phyloP scores from a whole-genome alignment of 2,888 invertebrate species.

The Venusia cambrica region DNA sequence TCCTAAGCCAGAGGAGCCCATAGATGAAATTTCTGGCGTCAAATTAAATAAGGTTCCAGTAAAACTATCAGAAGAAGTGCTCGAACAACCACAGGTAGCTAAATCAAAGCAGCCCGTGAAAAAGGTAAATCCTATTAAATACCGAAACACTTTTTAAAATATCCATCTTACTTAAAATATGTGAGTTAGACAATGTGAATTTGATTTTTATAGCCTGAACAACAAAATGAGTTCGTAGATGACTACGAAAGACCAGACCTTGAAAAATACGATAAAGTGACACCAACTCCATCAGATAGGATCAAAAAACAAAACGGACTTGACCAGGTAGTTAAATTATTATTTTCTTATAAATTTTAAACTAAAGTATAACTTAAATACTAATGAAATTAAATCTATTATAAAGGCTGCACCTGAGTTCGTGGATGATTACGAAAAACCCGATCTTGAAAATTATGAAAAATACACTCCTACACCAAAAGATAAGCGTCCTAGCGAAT shows the following conservation, averaged over 20 bases:
- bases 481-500: slow-evolving; percentile 65
- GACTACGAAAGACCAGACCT: slow-evolving; percentile 88
- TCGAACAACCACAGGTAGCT: slow-evolving; percentile 64
- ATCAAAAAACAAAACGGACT: slow-evolving; percentile 70
- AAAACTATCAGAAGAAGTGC: slow-evolving; percentile 58
- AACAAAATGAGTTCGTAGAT: slow-evolving; percentile 80
- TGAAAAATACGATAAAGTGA: slow-evolving; percentile 84
- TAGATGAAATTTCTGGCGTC: slow-evolving; percentile 66
- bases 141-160: slow-evolving; percentile 3
- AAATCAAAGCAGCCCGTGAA: slow-evolving; percentile 58
- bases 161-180: neutral
- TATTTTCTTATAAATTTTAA: neutral
- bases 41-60: slow-evolving; percentile 62
- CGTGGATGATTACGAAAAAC: slow-evolving; percentile 86
- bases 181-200: slow-evolving; percentile 1
- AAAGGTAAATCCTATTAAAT: slow-evolving; percentile 51
- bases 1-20: slow-evolving; percentile 64
- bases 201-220: slow-evolving; percentile 56
- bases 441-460: slow-evolving; percentile 86
- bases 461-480: slow-evolving; percentile 70
- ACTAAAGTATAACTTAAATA: slow-evolving; percentile 4
- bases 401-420: slow-evolving; percentile 71
- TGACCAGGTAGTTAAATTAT: slow-evolving; percentile 52
- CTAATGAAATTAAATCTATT: slow-evolving; percentile 16
- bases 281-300: slow-evolving; percentile 65